phyloP scores from a whole-genome alignment of 2,797 vertebrate genomes.

The Channa striata region DNA sequence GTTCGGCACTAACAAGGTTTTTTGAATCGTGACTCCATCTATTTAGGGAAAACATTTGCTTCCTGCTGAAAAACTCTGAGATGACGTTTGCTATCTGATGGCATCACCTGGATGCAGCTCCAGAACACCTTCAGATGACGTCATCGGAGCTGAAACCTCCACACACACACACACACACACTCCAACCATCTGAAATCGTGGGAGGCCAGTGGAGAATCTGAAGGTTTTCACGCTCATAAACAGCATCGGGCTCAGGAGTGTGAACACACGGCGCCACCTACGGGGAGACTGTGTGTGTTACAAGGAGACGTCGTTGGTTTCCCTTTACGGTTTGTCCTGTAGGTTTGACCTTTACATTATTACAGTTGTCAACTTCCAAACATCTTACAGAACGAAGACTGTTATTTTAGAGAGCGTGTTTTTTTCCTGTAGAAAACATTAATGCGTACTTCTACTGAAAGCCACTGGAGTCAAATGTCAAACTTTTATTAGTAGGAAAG shows the following conservation, averaged over 20 bases:
- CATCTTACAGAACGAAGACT: not conserved
- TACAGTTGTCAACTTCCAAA: not conserved
- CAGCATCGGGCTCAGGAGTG: not conserved
- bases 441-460: conserved; percentile 2
- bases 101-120: no score
- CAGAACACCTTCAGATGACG: no score
- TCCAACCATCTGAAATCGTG: no score
- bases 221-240: not conserved
- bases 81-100: no score
- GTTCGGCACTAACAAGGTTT: no score
- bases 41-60: no score
- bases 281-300: not conserved
- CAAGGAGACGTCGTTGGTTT: not conserved
- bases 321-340: not conserved
- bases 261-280: conserved; percentile 20
- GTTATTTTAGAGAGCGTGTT: not conserved
- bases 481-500: conserved; percentile 79
- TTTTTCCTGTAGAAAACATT: not conserved
- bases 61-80: no score
- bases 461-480: not conserved
- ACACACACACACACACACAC: no score
- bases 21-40: no score
- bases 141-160: no score
- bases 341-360: not conserved
- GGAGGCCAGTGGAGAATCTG: no score